Evolutionary conservation across 2,113 vertebrate genomes (phyloP), one percentile per base, ranked within the genome.

Genomic region (Oncorhynchus kisutch): DNA sequence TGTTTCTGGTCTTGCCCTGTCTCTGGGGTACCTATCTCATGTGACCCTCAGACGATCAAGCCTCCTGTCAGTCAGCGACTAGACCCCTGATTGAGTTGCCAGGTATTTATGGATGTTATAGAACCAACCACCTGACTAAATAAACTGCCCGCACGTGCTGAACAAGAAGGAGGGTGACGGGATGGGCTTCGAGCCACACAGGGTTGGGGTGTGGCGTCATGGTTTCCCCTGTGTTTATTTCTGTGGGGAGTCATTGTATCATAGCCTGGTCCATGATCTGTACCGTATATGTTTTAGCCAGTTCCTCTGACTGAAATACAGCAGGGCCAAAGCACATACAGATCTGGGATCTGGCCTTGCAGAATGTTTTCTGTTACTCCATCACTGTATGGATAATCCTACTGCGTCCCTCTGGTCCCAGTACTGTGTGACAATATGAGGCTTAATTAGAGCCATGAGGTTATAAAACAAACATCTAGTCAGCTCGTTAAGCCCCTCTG

Each of bases 371-470:
- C 51, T 54, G 3, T 54, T 54, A 16, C 51, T 54, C 16, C 9
- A 12, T 45, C 51, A 18, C 16, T 14, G 51, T 18, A 54, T 54
- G 51, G 16, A 54, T 18, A 54, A 54, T 54, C 51, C 51, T 5
- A 54, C 51, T 54, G 65, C 14, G 2, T 67, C 65, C 65, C 65
- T 29, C 24, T 67, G 24, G 65, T 45, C 22, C 11, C 87, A 88
- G 86, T 81, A 84, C 85, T 83, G 1, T 60, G 14, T 20, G 76
- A 88, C 87, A 88, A 86, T 81, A 86, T 81, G 67, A 72, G 85
- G 84, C 84, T 85, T 91, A 89, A 90, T 89, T 84, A 87, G 85
- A 88, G 87, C 90, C 88, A 80, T 81, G 77, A 87, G 91, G 87
- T 81, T 71, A 74, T 81, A 78, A 86, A 89, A 88, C 89, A 84